A percentile compares a stretch with the other conserved stretches of the same genome.
Conservation (phyloP, 2,888 invertebrate genomes). For the Nysson spinosus region DNA sequence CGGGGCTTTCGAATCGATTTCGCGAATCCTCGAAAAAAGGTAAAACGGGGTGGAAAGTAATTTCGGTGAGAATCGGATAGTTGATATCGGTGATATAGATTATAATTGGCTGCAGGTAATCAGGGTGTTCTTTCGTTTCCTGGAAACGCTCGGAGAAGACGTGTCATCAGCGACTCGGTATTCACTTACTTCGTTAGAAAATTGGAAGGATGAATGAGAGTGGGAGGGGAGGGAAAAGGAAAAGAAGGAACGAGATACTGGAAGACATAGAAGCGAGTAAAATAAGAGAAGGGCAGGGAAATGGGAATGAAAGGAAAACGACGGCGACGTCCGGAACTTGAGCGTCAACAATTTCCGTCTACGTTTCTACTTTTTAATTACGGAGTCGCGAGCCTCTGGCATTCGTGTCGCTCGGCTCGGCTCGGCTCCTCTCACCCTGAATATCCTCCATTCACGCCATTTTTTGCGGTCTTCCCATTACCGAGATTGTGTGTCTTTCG, state of each 20-base stretch:
- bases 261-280: no score
- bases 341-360: slow-evolving; percentile 60
- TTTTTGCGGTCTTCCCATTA: slow-evolving; percentile 58
- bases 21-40: no score
- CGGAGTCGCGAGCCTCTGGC: slow-evolving; percentile 31
- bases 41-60: no score
- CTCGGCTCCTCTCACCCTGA: slow-evolving; percentile 23
- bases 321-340: slow-evolving; percentile 46
- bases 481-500: slow-evolving; percentile 57
- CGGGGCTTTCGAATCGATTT: no score
- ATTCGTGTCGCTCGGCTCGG: slow-evolving; percentile 27
- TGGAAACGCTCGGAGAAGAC: no score
- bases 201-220: neutral
- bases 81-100: no score
- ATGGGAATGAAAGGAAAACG: slow-evolving; percentile 18
- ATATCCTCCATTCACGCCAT: slow-evolving; percentile 46
- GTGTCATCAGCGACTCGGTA: no score
- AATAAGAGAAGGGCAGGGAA: neutral
- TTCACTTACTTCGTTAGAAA: fast-evolving
- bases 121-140: no score
- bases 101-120: no score
- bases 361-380: slow-evolving; percentile 61
- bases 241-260: neutral
- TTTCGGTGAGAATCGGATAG: no score
- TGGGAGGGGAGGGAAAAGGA: neutral